A percentile compares a stretch with the other conserved stretches of the same genome.
Conservation (phyloP, 2,888 invertebrate genomes). For the Epirrita christyi region DNA sequence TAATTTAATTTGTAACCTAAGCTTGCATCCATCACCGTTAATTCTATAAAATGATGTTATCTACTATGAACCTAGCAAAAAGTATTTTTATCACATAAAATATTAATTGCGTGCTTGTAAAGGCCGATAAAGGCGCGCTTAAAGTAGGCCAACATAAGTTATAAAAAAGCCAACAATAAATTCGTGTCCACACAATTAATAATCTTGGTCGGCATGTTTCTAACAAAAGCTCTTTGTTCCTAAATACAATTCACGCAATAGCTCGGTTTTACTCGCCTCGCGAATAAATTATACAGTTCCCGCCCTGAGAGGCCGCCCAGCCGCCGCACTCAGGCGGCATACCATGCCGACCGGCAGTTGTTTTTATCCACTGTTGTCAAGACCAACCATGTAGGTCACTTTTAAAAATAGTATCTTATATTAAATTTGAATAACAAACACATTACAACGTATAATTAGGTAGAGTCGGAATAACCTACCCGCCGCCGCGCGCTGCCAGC, state of each 20-base stretch:
- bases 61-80: too few relatives aligned
- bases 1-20: too few relatives aligned
- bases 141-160: conserved; percentile 24
- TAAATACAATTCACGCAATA: conserved; percentile 58
- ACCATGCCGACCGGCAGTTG: conserved; percentile 30
- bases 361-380: conserved; percentile 49
- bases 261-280: conserved; percentile 43
- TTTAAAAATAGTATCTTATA: conserved; percentile 58
- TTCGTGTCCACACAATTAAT: conserved; percentile 34
- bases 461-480: conserved; percentile 32
- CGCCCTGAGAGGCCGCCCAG: conserved; percentile 41
- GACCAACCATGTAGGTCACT: conserved; percentile 48
- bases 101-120: not conserved
- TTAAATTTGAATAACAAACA: conserved; percentile 42
- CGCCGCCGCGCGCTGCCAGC: conserved; percentile 17
- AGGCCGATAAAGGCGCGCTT: conserved; percentile 13
- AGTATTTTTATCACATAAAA: not conserved
- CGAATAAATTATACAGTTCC: conserved; percentile 57
- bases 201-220: conserved; percentile 35
- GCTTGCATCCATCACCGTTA: too few relatives aligned
- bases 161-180: conserved; percentile 29
- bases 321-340: conserved; percentile 27
- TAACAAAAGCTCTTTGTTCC: conserved; percentile 59
- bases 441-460: conserved; percentile 39
- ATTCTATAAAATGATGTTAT: too few relatives aligned